These are phyloP conservation scores for Lasiurus cinereus DNA, from an alignment of 2,113 vertebrate genomes.

Conservation along the genomic window DNA sequence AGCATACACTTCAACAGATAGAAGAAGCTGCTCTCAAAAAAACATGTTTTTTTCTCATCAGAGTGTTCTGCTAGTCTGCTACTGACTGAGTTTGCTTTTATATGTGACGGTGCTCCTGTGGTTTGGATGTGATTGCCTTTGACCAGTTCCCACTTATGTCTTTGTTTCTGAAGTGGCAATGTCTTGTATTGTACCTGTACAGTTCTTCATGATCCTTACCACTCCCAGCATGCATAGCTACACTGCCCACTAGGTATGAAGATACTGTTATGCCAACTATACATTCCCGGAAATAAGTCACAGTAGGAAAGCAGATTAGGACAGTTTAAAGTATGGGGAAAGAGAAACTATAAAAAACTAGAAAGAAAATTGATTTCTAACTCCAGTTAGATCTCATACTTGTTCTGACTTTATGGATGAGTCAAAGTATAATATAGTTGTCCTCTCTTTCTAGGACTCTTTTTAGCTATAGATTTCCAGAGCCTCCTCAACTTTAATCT, in stretches of 20 bases:
- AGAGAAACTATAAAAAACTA: conserved; percentile 61
- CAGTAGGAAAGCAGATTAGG: conserved; percentile 78
- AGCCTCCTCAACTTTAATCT: not conserved
- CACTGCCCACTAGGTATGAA: conserved; percentile 42
- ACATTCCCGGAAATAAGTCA: conserved; percentile 72
- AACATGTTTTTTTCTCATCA: conserved; percentile 28
- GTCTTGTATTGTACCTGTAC: not conserved
- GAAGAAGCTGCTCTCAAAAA: conserved; percentile 47
- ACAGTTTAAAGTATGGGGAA: conserved; percentile 63
- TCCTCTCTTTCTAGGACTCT: conserved; percentile 12
- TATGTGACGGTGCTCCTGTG: not conserved
- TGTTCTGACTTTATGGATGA: conserved; percentile 59
- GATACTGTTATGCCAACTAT: conserved; percentile 59
- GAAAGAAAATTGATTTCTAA: conserved; percentile 74
- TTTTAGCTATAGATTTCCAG: conserved; percentile 47
- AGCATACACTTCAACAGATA: conserved; percentile 27
- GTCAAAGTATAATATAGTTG: conserved; percentile 6
- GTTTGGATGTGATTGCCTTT: conserved; percentile 46
- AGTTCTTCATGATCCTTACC: not conserved
- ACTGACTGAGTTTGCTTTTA: conserved; percentile 48
- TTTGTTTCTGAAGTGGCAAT: conserved; percentile 47
- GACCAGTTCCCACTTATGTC: conserved; percentile 5
- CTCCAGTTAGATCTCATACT: conserved; percentile 48
- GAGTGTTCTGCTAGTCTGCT: not conserved
- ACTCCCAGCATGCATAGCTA: conserved; percentile 69